Evolutionary conservation across 2,797 vertebrate genomes (phyloP), one percentile per base, ranked within the genome.

Genomic region (Kryptopterus vitreolus): DNA sequence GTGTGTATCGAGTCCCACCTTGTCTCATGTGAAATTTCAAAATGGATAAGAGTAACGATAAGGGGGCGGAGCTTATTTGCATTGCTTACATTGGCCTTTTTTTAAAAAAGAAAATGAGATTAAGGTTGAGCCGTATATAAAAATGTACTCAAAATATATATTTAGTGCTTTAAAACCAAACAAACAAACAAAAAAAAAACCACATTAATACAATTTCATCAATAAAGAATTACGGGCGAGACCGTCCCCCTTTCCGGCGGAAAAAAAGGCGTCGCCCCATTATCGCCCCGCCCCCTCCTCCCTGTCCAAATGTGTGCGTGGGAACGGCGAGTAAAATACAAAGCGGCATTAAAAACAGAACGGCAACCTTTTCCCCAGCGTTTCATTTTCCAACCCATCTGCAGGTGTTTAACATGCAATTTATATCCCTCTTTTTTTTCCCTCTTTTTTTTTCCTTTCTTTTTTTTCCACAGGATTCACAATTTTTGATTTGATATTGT

Each of bases 191-290:
- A 29, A 48, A 35, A 22, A 62, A 53, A 73, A 52, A 18, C 12
- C 7, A 38, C 22, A 72, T 63, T 52, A 79, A 79, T 77, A 80
- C 73, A 55, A 91, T 90, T 88, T 90, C 90, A 92, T 94, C 92
- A 93, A 93, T 92, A 92, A 92, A 84, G 89, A 94, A 94, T 94
- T 91, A 93, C 93, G 88, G 86, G 93, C 92, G 88, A 76, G 87
- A 87, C 87, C 89, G 91, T 93, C 93, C 91, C 88, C n/a, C n/a
- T n/a, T n/a, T n/a, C n/a, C n/a, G n/a, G n/a, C n/a, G n/a, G n/a
- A n/a, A n/a, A n/a, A n/a, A 81, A 89, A 83, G 91, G 92, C 89
- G 80, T 79, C n/a, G n/a, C n/a, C n/a, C n/a, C n/a, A n/a, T n/a
- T n/a, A n/a, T n/a, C n/a, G n/a, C n/a, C n/a, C n/a, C n/a, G n/a